Evolutionary conservation across 2,797 vertebrate species (phyloP).

Genomic region (Alectoris magna): DNA sequence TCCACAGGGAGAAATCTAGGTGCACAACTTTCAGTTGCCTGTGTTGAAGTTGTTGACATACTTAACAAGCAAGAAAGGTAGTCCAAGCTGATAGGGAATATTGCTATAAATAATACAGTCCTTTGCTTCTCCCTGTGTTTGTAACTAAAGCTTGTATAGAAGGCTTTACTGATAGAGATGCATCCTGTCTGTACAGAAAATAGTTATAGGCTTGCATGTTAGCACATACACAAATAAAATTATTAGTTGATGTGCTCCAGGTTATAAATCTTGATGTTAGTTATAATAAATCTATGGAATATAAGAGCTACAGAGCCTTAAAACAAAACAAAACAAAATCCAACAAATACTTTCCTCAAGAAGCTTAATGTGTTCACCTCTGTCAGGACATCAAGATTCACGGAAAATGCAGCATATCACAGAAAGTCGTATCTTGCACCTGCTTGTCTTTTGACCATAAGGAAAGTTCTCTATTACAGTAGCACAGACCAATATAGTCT

Average conservation of each 20-base stretch:
- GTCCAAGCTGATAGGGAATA: neutral
- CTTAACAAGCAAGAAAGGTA: neutral
- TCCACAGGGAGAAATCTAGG: neutral
- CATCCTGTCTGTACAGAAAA: neutral
- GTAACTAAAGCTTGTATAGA: neutral
- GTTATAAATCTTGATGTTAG: neutral
- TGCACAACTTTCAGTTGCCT: neutral
- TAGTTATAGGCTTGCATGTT: neutral
- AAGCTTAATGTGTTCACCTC: neutral
- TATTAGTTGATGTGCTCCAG: neutral
- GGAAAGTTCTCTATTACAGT: neutral
- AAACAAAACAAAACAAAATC: neutral
- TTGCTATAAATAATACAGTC: neutral
- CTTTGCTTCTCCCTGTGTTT: neutral
- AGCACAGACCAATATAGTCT: neutral
- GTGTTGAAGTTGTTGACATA: neutral
- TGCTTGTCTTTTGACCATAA: neutral
- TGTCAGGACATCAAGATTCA: neutral
- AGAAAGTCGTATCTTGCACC: neutral
- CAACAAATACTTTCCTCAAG: neutral
- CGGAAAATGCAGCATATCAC: neutral
- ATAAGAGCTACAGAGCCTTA: neutral
- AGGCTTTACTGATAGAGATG: neutral
- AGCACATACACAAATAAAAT: neutral
- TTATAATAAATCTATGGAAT: neutral